Evolutionary conservation across 2,113 vertebrate species (phyloP), one percentile per base, ranked within the genome.

Genomic region (Peucedramus taeniatus): DNA sequence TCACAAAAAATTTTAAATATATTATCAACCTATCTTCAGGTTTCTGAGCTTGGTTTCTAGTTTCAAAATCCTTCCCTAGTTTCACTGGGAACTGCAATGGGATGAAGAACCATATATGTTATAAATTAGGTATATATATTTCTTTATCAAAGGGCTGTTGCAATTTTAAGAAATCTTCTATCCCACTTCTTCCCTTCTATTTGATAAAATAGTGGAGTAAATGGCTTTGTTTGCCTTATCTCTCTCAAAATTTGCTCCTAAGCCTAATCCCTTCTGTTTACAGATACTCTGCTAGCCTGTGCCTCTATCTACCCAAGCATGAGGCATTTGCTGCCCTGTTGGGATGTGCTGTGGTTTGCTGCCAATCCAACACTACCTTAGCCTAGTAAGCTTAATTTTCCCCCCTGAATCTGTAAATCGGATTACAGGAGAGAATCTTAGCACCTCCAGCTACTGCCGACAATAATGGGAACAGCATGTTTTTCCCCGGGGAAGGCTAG

Each of bases 361-460:
- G 57, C 63, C 87, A 96, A 93, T 94, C 28, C 95, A 57, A 75
- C 70, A 37, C 30, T 87, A 82, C 72, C 44, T 84, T 56, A 57
- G 59, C 76, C 77, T 79, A 63, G 18, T 37, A 60, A 60, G 7
- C 57, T 24, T 18, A 96, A 64, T 37, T 90, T 84, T 74, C 13
- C 90, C 63, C 77, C 94, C 87, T 89, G 91, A 95, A 96, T 87
- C 81, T 1, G 1, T 68, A 82, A 94, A 94, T 96, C 88, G 82
- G 92, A 63, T 79, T 70, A 95, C 69, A 89, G 79, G 17, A 69
- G 40, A 89, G 26, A 69, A 47, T 93, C 91, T 89, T 86, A 60
- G 54, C 54, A 92, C 59, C 39, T 90, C 22, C 4, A 83, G 91
- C 81, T 86, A 47, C 42, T 66, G 80, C 42, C 56, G 83, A 64